Evolutionary conservation across 2,113 vertebrate genomes (phyloP), one percentile per base, ranked within the genome.

Genomic region (Chionis minor): DNA sequence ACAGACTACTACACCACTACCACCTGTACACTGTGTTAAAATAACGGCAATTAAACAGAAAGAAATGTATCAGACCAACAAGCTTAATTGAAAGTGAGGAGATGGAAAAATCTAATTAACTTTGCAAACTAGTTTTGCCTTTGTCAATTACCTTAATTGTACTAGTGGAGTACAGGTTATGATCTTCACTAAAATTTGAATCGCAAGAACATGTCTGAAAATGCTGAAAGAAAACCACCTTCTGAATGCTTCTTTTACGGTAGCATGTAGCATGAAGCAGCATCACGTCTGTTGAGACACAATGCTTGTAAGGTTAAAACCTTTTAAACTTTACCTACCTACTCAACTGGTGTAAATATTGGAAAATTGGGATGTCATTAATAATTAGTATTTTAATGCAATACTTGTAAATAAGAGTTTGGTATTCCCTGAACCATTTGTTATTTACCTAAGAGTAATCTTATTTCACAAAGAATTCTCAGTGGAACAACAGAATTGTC

Each of bases 81-180:
- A 96, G 92, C 91, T 96, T 98, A 98, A 98, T 97, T 97, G 97
- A 98, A 98, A 98, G 95, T 97, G 97, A 98, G 96, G 67, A 97
- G 97, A 98, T 97, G 95, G 97, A 98, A 98, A 98, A 98, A 98
- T 98, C 97, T 97, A 98, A 98, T 98, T 98, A 98, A 98, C 94
- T 97, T 94, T 97, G 91, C 97, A 97, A 98, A 98, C 98, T 98
- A 97, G 97, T 94, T 97, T 98, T 98, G 97, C 98, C 96, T 98
- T 96, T 98, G 96, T 97, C 96, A 98, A 97, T 98, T 98, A 98
- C 85, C 69, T 95, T 96, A 98, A 98, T 98, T 97, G 96, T 83
- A 97, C 88, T 84, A 95, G 63, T 88, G 86, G 94, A 98, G 93
- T 93, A 96, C 81, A 86, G 92, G 80, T 92, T 96, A 89, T 16